These are phyloP conservation scores for Terebella lapidaria DNA, from an alignment of 2,888 invertebrate genomes.

Conservation along the genomic window DNA sequence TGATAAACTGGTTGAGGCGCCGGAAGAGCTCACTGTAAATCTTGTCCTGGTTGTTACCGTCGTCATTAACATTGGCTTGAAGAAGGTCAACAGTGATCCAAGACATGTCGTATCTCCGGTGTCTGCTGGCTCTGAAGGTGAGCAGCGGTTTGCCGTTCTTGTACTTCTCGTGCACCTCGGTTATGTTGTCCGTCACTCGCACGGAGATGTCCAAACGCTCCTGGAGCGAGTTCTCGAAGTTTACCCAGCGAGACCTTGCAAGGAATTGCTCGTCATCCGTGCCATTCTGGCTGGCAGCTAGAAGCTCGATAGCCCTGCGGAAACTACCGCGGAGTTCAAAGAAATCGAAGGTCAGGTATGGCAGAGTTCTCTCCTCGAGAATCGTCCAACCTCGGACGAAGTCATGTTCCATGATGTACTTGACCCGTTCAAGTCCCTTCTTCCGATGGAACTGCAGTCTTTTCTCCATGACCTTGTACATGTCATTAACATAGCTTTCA, in stretches of 20 bases:
- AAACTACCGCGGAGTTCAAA: background rate
- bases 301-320: background rate
- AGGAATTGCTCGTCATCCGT: background rate
- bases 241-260: background rate
- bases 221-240: background rate
- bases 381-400: slow-evolving; percentile 14
- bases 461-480: background rate
- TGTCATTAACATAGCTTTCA: background rate
- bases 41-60: background rate
- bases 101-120: slow-evolving; percentile 12
- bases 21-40: background rate
- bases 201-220: background rate
- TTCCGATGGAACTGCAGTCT: slow-evolving; percentile 7
- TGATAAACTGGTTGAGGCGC: background rate
- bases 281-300: background rate
- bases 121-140: background rate
- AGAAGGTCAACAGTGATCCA: slow-evolving; percentile 6
- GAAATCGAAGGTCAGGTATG: slow-evolving; percentile 11
- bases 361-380: slow-evolving; percentile 8
- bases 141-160: slow-evolving; percentile 7
- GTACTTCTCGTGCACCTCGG: slow-evolving; percentile 7
- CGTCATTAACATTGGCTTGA: background rate
- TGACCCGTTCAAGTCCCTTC: slow-evolving; percentile 10
- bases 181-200: slow-evolving; percentile 6
- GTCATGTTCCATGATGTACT: slow-evolving; percentile 14